These are phyloP conservation scores for Rhamphomyia laevipes DNA, from an alignment of 2,888 invertebrate species.

Conservation along the genomic window DNA sequence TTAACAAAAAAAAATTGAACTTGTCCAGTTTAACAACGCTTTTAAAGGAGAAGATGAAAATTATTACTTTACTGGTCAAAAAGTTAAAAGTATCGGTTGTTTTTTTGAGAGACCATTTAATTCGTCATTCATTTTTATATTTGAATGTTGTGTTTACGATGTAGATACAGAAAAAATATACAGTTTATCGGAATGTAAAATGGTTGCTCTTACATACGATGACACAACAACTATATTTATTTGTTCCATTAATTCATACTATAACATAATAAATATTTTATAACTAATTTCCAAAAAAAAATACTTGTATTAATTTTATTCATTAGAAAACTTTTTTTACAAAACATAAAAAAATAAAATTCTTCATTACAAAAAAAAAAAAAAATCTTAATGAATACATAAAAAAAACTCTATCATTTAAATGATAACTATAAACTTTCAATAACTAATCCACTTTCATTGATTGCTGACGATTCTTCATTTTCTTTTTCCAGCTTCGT, in stretches of 20 bases:
- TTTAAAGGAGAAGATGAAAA: neutral
- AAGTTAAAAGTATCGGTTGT: neutral
- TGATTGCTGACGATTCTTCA: too few species aligned
- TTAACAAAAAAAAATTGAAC: neutral
- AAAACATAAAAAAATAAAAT: neutral
- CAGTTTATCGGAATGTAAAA: neutral
- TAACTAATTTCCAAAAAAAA: neutral
- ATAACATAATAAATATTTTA: neutral
- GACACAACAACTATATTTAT: neutral
- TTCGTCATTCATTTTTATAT: neutral
- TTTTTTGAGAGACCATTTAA: neutral
- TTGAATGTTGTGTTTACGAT: constrained; percentile 1
- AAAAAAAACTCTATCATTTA: neutral
- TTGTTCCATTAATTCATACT: neutral
- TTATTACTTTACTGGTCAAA: neutral
- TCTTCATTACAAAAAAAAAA: too few species aligned
- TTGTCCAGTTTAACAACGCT: neutral
- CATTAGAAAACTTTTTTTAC: too few species aligned
- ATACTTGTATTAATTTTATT: neutral
- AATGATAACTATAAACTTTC: too few species aligned
- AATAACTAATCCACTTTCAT: too few species aligned
- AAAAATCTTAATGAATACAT: too few species aligned
- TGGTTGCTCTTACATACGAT: neutral
- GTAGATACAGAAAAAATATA: neutral
- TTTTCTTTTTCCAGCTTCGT: too few species aligned